Percentiles rank a stretch among this genome's conserved stretches.
Conservation (phyloP, 2,113 vertebrate genomes). For the Periophthalmus modestus region DNA sequence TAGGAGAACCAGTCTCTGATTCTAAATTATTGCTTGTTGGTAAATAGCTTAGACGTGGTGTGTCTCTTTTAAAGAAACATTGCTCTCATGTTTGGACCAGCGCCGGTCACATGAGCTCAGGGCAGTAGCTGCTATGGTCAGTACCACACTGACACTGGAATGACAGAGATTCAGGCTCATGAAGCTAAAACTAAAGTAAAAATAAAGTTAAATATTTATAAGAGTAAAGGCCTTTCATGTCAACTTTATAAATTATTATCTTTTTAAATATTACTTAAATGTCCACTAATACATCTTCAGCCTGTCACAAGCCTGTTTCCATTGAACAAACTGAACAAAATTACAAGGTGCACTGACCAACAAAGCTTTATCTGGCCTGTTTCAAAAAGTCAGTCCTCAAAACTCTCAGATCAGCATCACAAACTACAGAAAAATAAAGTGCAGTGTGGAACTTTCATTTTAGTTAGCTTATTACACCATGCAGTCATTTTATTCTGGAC, state of each 20-base stretch:
- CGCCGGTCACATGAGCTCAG: conserved; percentile 24
- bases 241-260: not conserved
- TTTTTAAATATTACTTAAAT: not conserved
- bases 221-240: not conserved
- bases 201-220: not conserved
- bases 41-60: conserved; percentile 14
- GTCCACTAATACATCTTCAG: not conserved
- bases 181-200: not conserved
- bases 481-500: conserved; percentile 4
- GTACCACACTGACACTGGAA: conserved; percentile 36
- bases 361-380: not conserved
- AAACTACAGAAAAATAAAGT: conserved; percentile 16
- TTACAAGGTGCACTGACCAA: not conserved
- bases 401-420: conserved; percentile 7
- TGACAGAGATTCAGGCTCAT: conserved; percentile 32
- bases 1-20: conserved; percentile 11
- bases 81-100: conserved; percentile 18
- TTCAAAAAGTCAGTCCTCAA: not conserved
- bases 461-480: conserved; percentile 33
- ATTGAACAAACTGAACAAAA: not conserved
- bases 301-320: not conserved
- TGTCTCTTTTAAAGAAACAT: conserved; percentile 5
- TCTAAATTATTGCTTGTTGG: conserved; percentile 27
- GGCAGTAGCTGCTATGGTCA: conserved; percentile 47
- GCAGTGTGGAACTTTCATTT: conserved; percentile 14